Base-by-base conservation (phyloP, 2,888 invertebrate species). In the Hypercompe scribonia region DNA sequence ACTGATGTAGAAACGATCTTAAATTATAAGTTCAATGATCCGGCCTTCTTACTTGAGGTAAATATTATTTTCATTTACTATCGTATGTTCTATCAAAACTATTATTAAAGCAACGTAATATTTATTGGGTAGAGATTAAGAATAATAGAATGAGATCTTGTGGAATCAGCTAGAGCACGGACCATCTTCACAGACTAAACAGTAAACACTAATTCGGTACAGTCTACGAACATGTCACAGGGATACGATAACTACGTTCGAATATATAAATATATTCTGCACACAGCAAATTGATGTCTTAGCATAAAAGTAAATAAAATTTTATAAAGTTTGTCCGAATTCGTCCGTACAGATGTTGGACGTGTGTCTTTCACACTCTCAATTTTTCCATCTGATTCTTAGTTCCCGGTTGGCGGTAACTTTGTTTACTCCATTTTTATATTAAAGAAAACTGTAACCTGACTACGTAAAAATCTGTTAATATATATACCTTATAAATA, bases 1-100 rank as follows among this genome's bases (percentile, higher is more conserved):
- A 69, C 79, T n/a, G 90, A 95, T 63, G 89, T 98, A 21, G 97
- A 99, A 89, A 73, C 90, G 3, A 96, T 96, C 67, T 84, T 98
- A 5, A 96, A 96, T 0, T 99, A 99, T 90, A 96, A 94, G 76
- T 99, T 99, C 91, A 96, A 96, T 0, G 97, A 99, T 88, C 96
- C 97, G 0, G 97, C 97, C 0, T 98, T 97, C 88, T 95, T 99
- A 11, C 90, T 99, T 31, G 99, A 98, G 93, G 96, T 96, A 88
- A 85, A 50, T 71, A 31, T 10, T 24, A 11, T 31, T 69, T 67
- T 33, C 8, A 24, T 46, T 31, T 54, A 8, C 1, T 46, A 46
- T 2, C 46, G 18, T 18, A 10, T 4, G 2, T 5, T 54, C 0
- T n/a, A n/a, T 54, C 50, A 54, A 54, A n/a, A 7, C 0, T 10